Base-by-base conservation (phyloP, 2,113 vertebrate genomes). In the Xiphophorus couchianus region DNA sequence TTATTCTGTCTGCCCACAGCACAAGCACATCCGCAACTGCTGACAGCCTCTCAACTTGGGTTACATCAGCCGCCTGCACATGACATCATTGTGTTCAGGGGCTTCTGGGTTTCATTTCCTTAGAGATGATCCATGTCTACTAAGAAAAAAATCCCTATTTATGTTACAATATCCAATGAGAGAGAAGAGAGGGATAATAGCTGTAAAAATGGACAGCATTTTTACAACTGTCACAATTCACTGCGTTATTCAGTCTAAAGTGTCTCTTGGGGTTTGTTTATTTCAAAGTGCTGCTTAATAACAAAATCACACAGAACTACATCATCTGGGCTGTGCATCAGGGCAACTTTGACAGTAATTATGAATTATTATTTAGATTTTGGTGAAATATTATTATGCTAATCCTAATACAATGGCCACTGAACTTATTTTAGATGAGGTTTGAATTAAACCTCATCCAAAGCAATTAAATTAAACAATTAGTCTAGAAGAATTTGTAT, bases 61-160 rank as follows among this genome's bases (percentile, higher is more conserved):
- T 86, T 86, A 87, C 73, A 85, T 90, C 87, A 84, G 76, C 69
- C 82, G 86, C 80, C 71, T 88, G 8, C 62, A 78, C 29, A 74
- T 84, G 82, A 84, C 76, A 80, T 87, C 81, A 89, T 71, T 39
- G 62, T 66, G 81, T 83, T 67, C 65, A 80, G 62, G 76, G 37
- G 64, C 72, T 84, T 48, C 70, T 30, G 29, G 64, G 73, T 79
- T 68, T 83, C 27, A 29, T 69, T 80, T 51, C 31, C 79, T 66
- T 76, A 71, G 62, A 81, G 42, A 67, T 74, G 64, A 84, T 88
- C 73, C 35, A 62, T 68, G 68, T 82, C 71, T 83, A 63, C 81
- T 54, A 64, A 39, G 65, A 72, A 27, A 61, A 17, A 19, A 30
- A 11, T 69, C 25, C 54, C 61, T 76, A 72, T 86, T 80, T 81